Base-by-base conservation (phyloP, 2,113 vertebrate genomes). In the Gadus chalcogrammus region DNA sequence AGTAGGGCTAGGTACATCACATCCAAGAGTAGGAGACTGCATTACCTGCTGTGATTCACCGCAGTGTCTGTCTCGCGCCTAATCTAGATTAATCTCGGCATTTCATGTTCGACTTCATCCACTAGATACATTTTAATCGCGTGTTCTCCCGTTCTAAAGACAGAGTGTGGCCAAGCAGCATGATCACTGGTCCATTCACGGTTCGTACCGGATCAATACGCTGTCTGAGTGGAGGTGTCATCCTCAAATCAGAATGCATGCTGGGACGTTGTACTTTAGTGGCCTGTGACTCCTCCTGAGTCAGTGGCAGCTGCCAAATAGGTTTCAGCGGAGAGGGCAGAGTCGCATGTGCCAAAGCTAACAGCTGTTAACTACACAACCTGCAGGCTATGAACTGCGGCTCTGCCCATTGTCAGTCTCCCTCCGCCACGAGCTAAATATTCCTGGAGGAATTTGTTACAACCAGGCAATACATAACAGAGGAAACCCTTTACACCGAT, bases 391-490 rank as follows among this genome's bases (percentile, higher is more conserved):
- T 61, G 83, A 88, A 89, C 9, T 89, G 88, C 79, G 72, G 81
- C 88, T 92, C 85, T 77, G 88, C 88, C 91, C 93, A 90, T 92
- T 94, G 93, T 94, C 95, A 94, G 91, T 91, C 95, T 92, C 84
- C 91, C 91, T 92, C 93, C 86, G 42, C 42, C 42, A 48, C 42
- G 8, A 48, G 42, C 95, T 97, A 96, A 97, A 97, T 95, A 97
- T 97, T 96, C 95, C 95, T 84, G 92, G 93, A 95, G 95, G 94
- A 97, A 96, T 95, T 95, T 95, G 95, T 93, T 96, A 91, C 94
- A 92, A 93, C 93, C 91, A 89, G 88, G 92, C 80, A 89, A 94
- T 95, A 95, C 95, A 94, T 94, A 96, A 95, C 92, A 92, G 92
- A 92, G 94, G 92, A 95, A 95, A 93, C 86, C 93, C 93, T 92